These are phyloP conservation scores for Drosophila testacea DNA, from an alignment of 2,888 invertebrate genomes.

Conservation along the genomic window DNA sequence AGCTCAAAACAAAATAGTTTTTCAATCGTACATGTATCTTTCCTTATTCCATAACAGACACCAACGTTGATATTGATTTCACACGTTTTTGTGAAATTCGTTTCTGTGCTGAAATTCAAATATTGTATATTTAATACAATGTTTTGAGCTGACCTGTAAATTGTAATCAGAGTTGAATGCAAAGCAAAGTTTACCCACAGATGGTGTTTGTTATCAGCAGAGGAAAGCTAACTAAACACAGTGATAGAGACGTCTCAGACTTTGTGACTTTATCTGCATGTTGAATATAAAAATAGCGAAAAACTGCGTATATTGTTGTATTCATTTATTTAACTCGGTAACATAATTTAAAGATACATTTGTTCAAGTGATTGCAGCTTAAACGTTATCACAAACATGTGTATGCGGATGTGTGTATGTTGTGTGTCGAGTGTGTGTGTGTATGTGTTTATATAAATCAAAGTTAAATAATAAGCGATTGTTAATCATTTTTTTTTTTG, in stretches of 20 bases:
- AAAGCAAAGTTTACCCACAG: constrained; percentile 30
- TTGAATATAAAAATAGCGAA: constrained; percentile 23
- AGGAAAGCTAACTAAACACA: constrained; percentile 1
- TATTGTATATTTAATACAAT: constrained; percentile 6
- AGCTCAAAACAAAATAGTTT: neutral
- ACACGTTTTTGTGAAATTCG: no score
- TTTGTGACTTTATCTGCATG: constrained; percentile 33
- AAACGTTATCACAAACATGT: constrained; percentile 69
- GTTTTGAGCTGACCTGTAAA: constrained; percentile 21
- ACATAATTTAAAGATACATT: constrained; percentile 73
- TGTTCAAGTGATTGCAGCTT: constrained; percentile 64
- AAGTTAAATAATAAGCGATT: constrained; percentile 51
- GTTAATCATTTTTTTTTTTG: constrained; percentile 52
- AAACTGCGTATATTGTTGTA: constrained; percentile 38
- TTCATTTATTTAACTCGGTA: constrained; percentile 62
- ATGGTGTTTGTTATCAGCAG: constrained; percentile 2
- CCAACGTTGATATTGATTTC: neutral
- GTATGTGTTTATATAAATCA: constrained; percentile 49
- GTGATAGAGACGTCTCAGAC: constrained; percentile 9
- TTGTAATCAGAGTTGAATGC: constrained; percentile 27
- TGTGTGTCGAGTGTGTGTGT: constrained; percentile 17
- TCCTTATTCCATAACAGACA: neutral
- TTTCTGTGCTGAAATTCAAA: neutral
- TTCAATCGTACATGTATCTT: neutral
- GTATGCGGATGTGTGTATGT: constrained; percentile 20